Conservation (phyloP, 1,140 invertebrate species). For the Apis laboriosa region DNA sequence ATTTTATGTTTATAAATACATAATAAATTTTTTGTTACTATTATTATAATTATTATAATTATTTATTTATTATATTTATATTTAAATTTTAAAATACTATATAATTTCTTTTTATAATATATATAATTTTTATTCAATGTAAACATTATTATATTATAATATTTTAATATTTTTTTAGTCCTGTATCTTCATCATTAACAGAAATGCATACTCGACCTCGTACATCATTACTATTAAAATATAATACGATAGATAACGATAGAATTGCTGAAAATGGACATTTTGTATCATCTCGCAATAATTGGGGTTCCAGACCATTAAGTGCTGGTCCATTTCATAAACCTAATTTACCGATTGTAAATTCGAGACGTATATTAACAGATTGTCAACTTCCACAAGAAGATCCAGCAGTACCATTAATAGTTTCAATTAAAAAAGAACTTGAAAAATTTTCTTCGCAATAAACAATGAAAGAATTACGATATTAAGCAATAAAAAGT, state of each 20-base stretch:
- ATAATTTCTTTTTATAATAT: background rate
- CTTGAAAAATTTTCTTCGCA: conserved; percentile 79
- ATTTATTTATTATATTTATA: background rate
- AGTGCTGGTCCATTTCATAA: conserved; percentile 84
- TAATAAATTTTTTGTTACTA: too few species aligned
- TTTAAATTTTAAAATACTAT: background rate
- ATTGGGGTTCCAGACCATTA: conserved; percentile 82
- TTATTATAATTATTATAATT: too few species aligned
- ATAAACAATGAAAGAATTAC: conserved; percentile 19
- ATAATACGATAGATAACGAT: conserved; percentile 23
- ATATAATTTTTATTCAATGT: background rate
- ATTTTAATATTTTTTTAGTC: conserved; percentile 52
- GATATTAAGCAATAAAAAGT: background rate
- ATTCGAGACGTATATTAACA: conserved; percentile 79
- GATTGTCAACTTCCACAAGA: conserved; percentile 80
- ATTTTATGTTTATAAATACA: too few species aligned
- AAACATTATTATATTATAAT: too few species aligned
- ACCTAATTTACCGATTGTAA: conserved; percentile 78
- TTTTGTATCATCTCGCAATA: conserved; percentile 69
- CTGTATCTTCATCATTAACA: conserved; percentile 55
- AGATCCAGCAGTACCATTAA: conserved; percentile 85
- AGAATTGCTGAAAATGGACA: conserved; percentile 70
- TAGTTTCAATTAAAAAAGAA: conserved; percentile 84
- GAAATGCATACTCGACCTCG: conserved; percentile 73
- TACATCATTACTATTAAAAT: conserved; percentile 71